Base-by-base conservation (phyloP, 2,888 invertebrate species). In the Tethea ocularis region DNA sequence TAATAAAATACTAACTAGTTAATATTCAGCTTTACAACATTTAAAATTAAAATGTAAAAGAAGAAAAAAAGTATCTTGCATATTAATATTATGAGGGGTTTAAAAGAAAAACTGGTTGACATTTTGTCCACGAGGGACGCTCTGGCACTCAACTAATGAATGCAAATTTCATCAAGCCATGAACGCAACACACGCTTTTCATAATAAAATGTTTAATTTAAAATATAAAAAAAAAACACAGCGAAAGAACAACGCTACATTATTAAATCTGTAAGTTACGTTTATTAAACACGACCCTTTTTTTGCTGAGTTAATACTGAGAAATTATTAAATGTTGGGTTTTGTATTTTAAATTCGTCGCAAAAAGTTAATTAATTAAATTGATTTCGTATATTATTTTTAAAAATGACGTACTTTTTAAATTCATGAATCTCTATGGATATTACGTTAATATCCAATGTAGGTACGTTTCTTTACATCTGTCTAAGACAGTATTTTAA, bases 91-190 rank as follows among this genome's bases (percentile, higher is more conserved):
- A 67, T 41, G 72, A 54, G 33, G 22, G 54, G 62, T 73, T 70
- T 71, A 73, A 78, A 82, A 79, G 76, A 75, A 80, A 79, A 82
- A 71, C 69, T 69, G 68, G 80, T 80, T 82, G 82, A 80, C 82
- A 79, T 81, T 80, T 74, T 68, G 67, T 74, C 71, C 76, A 73
- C 72, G 71, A 71, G 57, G 75, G 69, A 66, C 69, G 69, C 66
- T 54, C 69, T 67, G 61, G 74, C 79, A 83, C 82, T 85, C 79
- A 70, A 75, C 84, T 89, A 89, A 89, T 88, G 87, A 89, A 89
- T 89, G 89, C 85, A 88, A 89, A 90, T 89, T 89, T 86, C 82
- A 88, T 87, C 82, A 88, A 78, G 77, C 79, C 72, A 73, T 62
- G 60, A 61, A 61, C 63, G 46, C 64, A 72, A 84, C 82, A 83